These are phyloP conservation scores for Prunella fulvescens DNA, from an alignment of 2,113 vertebrate species.

Conservation along the genomic window DNA sequence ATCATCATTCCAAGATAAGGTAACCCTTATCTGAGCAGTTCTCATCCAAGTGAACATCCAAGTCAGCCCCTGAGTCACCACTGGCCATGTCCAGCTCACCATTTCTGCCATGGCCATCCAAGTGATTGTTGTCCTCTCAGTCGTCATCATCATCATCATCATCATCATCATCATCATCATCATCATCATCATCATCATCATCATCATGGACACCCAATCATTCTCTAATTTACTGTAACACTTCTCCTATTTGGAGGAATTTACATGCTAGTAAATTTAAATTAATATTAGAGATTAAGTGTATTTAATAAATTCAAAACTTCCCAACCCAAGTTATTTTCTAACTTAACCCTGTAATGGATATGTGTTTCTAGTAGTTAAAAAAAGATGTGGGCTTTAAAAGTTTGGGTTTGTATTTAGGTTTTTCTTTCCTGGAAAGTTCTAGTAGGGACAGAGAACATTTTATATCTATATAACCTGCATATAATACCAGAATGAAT, in stretches of 20 bases:
- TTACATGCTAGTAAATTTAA: neutral
- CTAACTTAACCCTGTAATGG: neutral
- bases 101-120: neutral
- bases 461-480: neutral
- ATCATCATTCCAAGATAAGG: neutral
- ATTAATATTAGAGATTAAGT: neutral
- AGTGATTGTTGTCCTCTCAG: neutral
- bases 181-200: rapidly evolving
- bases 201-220: rapidly evolving
- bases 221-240: neutral
- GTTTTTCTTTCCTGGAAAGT: neutral
- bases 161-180: rapidly evolving
- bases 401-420: neutral
- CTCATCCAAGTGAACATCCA: neutral
- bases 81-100: neutral
- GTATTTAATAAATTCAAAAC: neutral
- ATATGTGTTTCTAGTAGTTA: neutral
- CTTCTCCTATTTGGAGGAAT: neutral
- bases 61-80: neutral
- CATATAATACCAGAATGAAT: neutral
- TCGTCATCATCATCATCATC: rapidly evolving
- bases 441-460: neutral
- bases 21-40: neutral
- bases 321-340: neutral
- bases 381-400: neutral